Percentiles rank a stretch among this genome's conserved stretches.
phyloP scores from a whole-genome alignment of 2,113 vertebrate genomes.

The Mobula birostris region DNA sequence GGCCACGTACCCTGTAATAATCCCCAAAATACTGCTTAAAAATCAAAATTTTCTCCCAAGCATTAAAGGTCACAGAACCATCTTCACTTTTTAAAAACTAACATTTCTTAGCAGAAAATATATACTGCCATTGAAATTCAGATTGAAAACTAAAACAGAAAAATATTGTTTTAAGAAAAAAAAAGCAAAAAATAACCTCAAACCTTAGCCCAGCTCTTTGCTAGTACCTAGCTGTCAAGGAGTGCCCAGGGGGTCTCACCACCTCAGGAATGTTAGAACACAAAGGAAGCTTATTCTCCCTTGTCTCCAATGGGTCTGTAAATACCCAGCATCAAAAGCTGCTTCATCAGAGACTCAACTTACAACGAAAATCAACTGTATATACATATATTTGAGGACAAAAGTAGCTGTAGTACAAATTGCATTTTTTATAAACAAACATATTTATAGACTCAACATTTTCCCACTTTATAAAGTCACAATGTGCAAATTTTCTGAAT shows the following conservation, averaged over 20 bases:
- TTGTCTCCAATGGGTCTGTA: background rate
- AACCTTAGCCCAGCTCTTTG: constrained; percentile 23
- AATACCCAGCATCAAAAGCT: background rate
- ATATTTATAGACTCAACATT: background rate
- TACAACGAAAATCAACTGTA: background rate
- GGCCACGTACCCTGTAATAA: background rate
- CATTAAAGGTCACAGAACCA: constrained; percentile 11
- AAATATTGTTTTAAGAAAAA: background rate
- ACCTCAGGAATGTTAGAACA: constrained; percentile 32
- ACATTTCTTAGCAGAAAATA: background rate
- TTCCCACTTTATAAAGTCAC: background rate
- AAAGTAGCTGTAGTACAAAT: constrained; percentile 5
- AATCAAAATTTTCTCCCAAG: background rate
- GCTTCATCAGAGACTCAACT: background rate
- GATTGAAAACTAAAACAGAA: background rate
- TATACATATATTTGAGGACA: background rate
- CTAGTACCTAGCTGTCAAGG: constrained; percentile 30
- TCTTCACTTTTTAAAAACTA: background rate
- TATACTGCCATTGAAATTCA: background rate
- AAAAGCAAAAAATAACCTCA: background rate
- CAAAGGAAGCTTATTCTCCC: constrained; percentile 33
- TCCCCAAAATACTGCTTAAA: background rate
- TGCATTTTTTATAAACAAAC: background rate
- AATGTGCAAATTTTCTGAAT: constrained; percentile 7
- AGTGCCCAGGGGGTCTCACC: constrained; percentile 15